Percentiles rank a stretch among this genome's conserved stretches.
Evolutionary conservation across 1,140 invertebrate species (phyloP).

Genomic region (Bacillus rossius): DNA sequence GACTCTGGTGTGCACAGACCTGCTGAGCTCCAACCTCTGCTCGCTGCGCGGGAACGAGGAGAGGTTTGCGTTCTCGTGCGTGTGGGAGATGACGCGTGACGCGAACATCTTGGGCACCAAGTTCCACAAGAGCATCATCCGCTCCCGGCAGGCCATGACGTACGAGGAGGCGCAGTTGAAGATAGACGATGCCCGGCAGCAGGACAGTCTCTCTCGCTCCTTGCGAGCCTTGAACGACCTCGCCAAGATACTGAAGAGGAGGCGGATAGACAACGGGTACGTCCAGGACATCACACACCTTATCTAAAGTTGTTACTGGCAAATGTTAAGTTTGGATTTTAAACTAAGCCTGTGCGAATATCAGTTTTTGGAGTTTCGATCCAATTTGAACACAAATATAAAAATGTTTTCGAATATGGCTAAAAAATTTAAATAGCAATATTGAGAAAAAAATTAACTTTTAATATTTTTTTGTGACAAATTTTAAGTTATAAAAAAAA

Average conservation of each 20-base stretch:
- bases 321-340: too few relatives aligned
- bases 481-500: too few relatives aligned
- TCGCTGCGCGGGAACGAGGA: constrained; percentile 78
- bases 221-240: constrained; percentile 76
- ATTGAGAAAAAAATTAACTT: too few relatives aligned
- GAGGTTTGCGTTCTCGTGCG: constrained; percentile 87
- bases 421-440: too few relatives aligned
- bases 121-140: constrained; percentile 92
- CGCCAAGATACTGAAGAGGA: constrained; percentile 85
- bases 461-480: too few relatives aligned
- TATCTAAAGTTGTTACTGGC: too few relatives aligned
- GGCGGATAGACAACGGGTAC: constrained; percentile 83
- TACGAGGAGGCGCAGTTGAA: constrained; percentile 93
- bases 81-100: constrained; percentile 85
- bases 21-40: constrained; percentile 90
- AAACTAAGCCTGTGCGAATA: too few relatives aligned
- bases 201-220: constrained; percentile 69
- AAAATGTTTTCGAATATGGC: too few relatives aligned
- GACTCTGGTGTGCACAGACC: too few relatives aligned
- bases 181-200: constrained; percentile 76
- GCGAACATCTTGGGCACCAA: constrained; percentile 78
- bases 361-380: too few relatives aligned
- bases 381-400: too few relatives aligned
- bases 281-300: too few relatives aligned
- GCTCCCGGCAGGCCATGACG: constrained; percentile 82